Conservation (phyloP, 2,888 invertebrate genomes). For the Agrotis segetum region DNA sequence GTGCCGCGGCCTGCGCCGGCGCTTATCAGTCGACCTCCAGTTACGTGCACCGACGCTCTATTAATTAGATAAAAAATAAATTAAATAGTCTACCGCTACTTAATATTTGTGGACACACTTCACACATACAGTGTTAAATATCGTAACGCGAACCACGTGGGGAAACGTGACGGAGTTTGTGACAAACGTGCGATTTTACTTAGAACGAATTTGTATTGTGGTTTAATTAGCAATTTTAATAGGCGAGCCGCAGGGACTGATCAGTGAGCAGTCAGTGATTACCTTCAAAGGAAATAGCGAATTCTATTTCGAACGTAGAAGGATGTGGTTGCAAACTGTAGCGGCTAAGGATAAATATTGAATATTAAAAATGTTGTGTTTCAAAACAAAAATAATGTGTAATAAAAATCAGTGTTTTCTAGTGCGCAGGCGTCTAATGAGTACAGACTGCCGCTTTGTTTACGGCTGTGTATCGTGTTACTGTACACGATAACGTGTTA, state of each 20-base stretch:
- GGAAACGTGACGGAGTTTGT: slow-evolving; percentile 53
- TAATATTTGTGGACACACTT: slow-evolving; percentile 54
- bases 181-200: slow-evolving; percentile 52
- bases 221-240: slow-evolving; percentile 36
- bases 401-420: slow-evolving; percentile 49
- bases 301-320: slow-evolving; percentile 1
- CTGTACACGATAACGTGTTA: slow-evolving; percentile 76
- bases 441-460: slow-evolving; percentile 75
- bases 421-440: slow-evolving; percentile 72
- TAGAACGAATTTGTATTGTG: slow-evolving; percentile 46
- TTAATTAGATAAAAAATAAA: slow-evolving; percentile 62
- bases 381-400: slow-evolving; percentile 47
- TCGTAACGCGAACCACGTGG: slow-evolving; percentile 44
- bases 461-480: slow-evolving; percentile 75
- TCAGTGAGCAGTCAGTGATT: not conserved
- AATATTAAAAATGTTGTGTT: slow-evolving; percentile 13
- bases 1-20: slow-evolving; percentile 74
- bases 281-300: slow-evolving; percentile 3
- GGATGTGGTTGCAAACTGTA: slow-evolving; percentile 6
- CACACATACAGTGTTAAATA: slow-evolving; percentile 46
- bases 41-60: slow-evolving; percentile 63
- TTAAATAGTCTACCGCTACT: slow-evolving; percentile 27
- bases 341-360: not conserved
- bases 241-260: not conserved
- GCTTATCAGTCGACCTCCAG: slow-evolving; percentile 85